These are phyloP conservation scores for Triplophysa rosa DNA, from an alignment of 2,113 vertebrate genomes.

Conservation along the genomic window DNA sequence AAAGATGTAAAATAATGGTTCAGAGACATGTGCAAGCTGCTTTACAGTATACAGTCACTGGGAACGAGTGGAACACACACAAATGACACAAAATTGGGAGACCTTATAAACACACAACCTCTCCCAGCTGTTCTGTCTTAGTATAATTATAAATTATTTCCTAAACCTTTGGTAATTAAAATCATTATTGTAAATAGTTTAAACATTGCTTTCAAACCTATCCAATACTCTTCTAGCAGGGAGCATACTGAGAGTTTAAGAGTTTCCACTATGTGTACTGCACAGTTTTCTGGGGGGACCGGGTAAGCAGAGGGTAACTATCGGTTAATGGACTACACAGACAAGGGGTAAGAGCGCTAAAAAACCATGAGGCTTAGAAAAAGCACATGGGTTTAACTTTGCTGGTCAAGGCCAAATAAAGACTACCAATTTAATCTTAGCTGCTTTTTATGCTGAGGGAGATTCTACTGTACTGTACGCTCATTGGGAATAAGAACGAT, in stretches of 20 bases:
- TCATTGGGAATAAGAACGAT: conserved; percentile 17
- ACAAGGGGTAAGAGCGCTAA: conserved; percentile 34
- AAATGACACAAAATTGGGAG: conserved; percentile 25
- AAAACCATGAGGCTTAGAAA: conserved; percentile 37
- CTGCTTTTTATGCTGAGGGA: conserved; percentile 31
- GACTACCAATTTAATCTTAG: conserved; percentile 18
- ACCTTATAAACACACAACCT: conserved; percentile 42
- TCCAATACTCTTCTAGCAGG: conserved; percentile 44
- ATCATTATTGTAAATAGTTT: conserved; percentile 50
- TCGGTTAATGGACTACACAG: conserved; percentile 49
- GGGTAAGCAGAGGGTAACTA: conserved; percentile 38
- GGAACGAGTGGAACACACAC: too few relatives aligned
- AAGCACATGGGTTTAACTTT: conserved; percentile 26
- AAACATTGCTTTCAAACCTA: conserved; percentile 49
- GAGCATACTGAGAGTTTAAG: conserved; percentile 40
- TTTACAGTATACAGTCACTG: not conserved
- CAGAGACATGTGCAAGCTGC: conserved; percentile 34
- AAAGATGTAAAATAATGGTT: not conserved
- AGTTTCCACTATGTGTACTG: conserved; percentile 55
- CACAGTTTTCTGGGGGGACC: not conserved
- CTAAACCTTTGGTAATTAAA: conserved; percentile 55
- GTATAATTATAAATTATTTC: conserved; percentile 53
- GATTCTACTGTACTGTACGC: not conserved
- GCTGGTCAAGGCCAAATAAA: conserved; percentile 32
- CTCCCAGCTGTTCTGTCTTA: conserved; percentile 40